Conservation (phyloP, 2,797 vertebrate species). For the Odontamblyopus lacepedii region DNA sequence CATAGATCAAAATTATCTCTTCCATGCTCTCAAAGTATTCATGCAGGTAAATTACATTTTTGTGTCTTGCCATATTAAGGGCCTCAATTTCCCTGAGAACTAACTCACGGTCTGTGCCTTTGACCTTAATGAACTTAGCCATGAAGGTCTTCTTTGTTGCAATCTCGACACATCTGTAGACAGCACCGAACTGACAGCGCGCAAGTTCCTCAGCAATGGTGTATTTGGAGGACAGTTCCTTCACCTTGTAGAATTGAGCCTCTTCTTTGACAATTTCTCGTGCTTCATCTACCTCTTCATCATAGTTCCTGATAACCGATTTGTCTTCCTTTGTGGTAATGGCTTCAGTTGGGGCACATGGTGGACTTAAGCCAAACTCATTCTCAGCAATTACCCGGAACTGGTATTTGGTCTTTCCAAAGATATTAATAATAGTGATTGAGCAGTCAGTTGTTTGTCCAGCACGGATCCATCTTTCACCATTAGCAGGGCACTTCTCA, state of each 20-base stretch:
- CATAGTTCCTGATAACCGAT: constrained; percentile 92
- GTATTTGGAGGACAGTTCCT: constrained; percentile 91
- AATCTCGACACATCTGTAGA: constrained; percentile 91
- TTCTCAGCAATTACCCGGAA: constrained; percentile 97
- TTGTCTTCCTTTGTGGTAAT: constrained; percentile 95
- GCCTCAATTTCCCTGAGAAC: constrained; percentile 98
- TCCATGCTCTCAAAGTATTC: constrained; percentile 99
- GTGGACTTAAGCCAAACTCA: constrained; percentile 90
- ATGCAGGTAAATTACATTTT: constrained; percentile 90
- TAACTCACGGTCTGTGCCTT: constrained; percentile 92
- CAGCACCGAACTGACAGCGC: constrained; percentile 92
- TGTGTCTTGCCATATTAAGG: constrained; percentile 90
- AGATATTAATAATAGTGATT: constrained; percentile 91
- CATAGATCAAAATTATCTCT: constrained; percentile 95
- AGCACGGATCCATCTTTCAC: constrained; percentile 95
- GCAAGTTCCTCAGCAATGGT: constrained; percentile 95
- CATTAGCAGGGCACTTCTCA: constrained; percentile 94
- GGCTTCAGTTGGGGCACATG: constrained; percentile 89
- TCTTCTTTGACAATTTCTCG: constrained; percentile 86
- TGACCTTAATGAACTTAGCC: constrained; percentile 98
- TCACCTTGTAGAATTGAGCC: constrained; percentile 88
- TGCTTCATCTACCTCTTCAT: constrained; percentile 95
- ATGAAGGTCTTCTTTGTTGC: constrained; percentile 96
- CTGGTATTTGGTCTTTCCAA: constrained; percentile 97
- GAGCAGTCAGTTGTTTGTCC: constrained; percentile 88